These are phyloP conservation scores for Drosophila hydei DNA, from an alignment of 1,140 invertebrate genomes.

Conservation along the genomic window DNA sequence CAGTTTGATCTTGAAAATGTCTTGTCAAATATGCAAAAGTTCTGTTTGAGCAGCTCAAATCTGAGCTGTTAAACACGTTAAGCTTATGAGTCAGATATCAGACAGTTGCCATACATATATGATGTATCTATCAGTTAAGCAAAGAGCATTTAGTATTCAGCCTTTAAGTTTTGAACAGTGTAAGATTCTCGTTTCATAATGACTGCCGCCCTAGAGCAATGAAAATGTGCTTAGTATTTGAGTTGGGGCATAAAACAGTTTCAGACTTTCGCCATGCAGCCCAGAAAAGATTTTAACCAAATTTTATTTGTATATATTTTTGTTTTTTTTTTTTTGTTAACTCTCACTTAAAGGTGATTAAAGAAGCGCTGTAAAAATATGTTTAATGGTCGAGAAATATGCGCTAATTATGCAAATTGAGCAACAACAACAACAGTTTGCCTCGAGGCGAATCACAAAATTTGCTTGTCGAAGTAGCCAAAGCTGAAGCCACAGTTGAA, in stretches of 20 bases:
- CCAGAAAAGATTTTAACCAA: not conserved
- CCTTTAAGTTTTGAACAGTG: no score
- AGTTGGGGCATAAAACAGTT: not conserved
- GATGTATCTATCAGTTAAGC: no score
- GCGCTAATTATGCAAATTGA: slow-evolving; percentile 73
- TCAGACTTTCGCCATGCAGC: slow-evolving; percentile 20
- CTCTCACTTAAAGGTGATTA: slow-evolving; percentile 64
- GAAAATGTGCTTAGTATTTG: not conserved
- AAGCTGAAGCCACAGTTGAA: not conserved
- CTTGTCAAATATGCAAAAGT: no score
- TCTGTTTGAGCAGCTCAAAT: no score
- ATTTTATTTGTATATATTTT: slow-evolving; percentile 15
- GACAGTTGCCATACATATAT: not conserved
- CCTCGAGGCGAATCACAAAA: slow-evolving; percentile 26
- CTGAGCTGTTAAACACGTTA: no score
- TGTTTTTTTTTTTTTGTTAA: slow-evolving; percentile 4
- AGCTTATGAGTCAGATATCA: no score
- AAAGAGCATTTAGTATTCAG: not conserved
- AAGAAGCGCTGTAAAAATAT: slow-evolving; percentile 27
- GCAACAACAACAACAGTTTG: slow-evolving; percentile 18
- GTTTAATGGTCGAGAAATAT: slow-evolving; percentile 38
- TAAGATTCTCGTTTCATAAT: not conserved
- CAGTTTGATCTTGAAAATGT: no score
- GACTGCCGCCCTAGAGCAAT: not conserved
- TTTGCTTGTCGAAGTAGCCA: slow-evolving; percentile 5